Percentiles rank a stretch among this genome's conserved stretches.
phyloP scores from a whole-genome alignment of 2,113 vertebrate genomes.

The Chinchilla lanigera region DNA sequence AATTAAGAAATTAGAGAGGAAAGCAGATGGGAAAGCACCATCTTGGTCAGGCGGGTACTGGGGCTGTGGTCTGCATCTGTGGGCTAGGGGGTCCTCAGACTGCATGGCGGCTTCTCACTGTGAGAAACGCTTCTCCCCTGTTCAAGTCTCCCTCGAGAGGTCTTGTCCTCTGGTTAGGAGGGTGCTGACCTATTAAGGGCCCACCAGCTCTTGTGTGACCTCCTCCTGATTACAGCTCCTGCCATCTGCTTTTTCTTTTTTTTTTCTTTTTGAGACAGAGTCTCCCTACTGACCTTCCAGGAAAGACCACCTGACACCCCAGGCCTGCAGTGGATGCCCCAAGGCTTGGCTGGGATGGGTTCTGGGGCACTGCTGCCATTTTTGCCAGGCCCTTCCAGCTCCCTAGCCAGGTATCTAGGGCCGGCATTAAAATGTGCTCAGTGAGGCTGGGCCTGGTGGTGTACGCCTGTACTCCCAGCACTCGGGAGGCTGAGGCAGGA shows the following conservation, averaged over 20 bases:
- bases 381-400: background rate
- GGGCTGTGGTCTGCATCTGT: background rate
- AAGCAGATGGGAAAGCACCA: background rate
- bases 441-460: background rate
- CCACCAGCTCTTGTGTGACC: background rate
- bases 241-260: too few relatives aligned
- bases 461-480: background rate
- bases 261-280: too few relatives aligned
- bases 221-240: background rate
- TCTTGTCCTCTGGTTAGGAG: background rate
- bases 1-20: background rate
- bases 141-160: background rate
- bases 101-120: too few relatives aligned
- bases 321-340: background rate
- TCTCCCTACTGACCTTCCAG: too few relatives aligned
- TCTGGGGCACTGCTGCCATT: accelerated
- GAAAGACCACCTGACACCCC: accelerated
- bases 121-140: too few relatives aligned
- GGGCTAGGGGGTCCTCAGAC: background rate
- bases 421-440: background rate
- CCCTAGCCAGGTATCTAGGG: background rate
- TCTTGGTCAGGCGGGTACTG: background rate
- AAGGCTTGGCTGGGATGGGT: background rate
- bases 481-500: background rate
- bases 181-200: background rate